phyloP scores from a whole-genome alignment of 2,113 vertebrate genomes.

The Cryptotis parvus region DNA sequence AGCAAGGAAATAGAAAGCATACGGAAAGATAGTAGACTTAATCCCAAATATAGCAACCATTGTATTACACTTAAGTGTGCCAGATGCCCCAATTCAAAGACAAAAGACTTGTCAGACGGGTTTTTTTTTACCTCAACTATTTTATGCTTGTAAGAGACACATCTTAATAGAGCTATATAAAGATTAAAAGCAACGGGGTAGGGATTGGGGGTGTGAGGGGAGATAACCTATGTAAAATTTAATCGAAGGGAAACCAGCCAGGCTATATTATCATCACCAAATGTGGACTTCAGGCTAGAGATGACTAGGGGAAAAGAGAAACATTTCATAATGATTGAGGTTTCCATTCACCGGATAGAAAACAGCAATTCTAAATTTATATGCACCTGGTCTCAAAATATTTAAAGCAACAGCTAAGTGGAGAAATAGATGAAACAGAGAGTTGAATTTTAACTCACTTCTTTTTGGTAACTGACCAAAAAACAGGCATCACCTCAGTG shows the following conservation, averaged over 20 bases:
- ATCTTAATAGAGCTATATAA: conserved; percentile 44
- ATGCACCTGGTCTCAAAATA: conserved; percentile 29
- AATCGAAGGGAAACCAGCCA: conserved; percentile 27
- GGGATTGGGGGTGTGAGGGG: neutral
- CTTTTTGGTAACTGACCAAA: conserved; percentile 13
- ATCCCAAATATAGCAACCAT: conserved; percentile 20
- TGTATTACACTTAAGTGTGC: conserved; percentile 53
- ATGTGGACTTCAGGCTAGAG: neutral
- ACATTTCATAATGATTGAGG: conserved; percentile 18
- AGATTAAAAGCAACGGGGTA: neutral
- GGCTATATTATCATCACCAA: conserved; percentile 6
- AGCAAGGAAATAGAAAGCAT: conserved; percentile 44
- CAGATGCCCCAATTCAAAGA: conserved; percentile 59
- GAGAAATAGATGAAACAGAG: conserved; percentile 19
- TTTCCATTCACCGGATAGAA: conserved; percentile 18
- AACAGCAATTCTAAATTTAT: conserved; percentile 51
- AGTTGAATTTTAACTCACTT: conserved; percentile 6
- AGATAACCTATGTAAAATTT: conserved; percentile 42
- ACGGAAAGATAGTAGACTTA: conserved; percentile 48
- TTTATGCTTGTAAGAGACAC: conserved; percentile 38
- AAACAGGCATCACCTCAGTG: neutral
- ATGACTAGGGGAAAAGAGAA: conserved; percentile 33
- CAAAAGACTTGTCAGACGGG: conserved; percentile 43
- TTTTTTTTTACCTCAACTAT: neutral
- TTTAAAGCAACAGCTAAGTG: conserved; percentile 8